A percentile compares a stretch with the other conserved stretches of the same genome.
These are phyloP conservation scores for Oceanodroma tethys DNA, from an alignment of 2,113 vertebrate species.

Conservation along the genomic window DNA sequence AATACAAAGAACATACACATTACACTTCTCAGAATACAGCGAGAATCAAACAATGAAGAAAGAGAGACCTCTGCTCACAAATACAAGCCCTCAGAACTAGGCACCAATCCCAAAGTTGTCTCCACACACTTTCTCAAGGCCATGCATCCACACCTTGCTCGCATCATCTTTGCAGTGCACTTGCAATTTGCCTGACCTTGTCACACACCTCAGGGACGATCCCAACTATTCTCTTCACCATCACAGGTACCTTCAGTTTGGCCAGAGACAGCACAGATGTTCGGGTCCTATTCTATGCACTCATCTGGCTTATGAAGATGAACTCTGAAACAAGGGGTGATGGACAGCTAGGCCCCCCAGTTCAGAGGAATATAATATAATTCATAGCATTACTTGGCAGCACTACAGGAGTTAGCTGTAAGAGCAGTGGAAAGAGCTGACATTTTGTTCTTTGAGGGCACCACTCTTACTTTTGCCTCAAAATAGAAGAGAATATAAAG, in stretches of 20 bases:
- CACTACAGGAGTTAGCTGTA: background rate
- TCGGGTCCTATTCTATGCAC: background rate
- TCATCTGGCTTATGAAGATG: background rate
- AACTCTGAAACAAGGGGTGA: background rate
- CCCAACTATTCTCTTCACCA: background rate
- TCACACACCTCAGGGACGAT: background rate
- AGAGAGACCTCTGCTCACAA: background rate
- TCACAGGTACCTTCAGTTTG: background rate
- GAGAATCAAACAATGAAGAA: background rate
- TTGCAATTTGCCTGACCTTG: background rate
- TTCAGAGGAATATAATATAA: background rate
- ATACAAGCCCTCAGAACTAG: background rate
- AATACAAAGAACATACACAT: rapidly evolving
- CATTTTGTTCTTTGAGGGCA: background rate
- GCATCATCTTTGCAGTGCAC: background rate
- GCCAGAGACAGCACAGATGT: background rate
- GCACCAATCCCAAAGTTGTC: background rate
- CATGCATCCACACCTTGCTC: background rate
- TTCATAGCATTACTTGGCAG: background rate
- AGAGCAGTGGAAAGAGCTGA: background rate
- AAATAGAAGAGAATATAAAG: background rate
- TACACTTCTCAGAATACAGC: background rate
- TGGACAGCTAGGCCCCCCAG: background rate
- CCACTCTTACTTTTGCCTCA: background rate
- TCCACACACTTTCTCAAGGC: background rate